A percentile compares a stretch with the other conserved stretches of the same genome.
phyloP scores from a whole-genome alignment of 1,140 invertebrate genomes.

The Phortica variegata region DNA sequence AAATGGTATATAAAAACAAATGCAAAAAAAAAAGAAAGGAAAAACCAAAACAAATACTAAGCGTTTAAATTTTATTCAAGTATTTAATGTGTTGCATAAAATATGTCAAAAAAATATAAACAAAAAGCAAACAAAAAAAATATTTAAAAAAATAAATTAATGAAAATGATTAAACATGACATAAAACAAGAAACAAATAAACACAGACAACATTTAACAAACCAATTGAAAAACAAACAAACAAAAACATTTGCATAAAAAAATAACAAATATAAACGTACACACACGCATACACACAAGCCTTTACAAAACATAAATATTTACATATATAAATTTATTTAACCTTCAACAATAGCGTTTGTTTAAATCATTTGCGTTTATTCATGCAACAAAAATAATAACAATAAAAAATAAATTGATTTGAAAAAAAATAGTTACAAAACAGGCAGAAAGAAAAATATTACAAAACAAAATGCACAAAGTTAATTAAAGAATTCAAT shows the following conservation, averaged over 20 bases:
- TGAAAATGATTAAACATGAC: constrained; percentile 29
- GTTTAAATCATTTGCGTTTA: too few species aligned
- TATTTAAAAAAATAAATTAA: constrained; percentile 33
- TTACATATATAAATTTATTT: constrained; percentile 25
- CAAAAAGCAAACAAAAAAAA: constrained; percentile 21
- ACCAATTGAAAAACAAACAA: constrained; percentile 4
- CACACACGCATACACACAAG: background rate
- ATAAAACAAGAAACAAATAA: constrained; percentile 13
- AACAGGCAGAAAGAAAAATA: too few species aligned
- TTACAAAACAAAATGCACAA: too few species aligned
- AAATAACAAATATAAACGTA: constrained; percentile 7
- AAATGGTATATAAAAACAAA: constrained; percentile 35
- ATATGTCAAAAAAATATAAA: constrained; percentile 30
- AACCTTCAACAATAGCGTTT: too few species aligned
- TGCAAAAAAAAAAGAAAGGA: constrained; percentile 32
- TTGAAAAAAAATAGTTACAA: too few species aligned
- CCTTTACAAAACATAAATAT: constrained; percentile 18
- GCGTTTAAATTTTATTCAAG: constrained; percentile 46
- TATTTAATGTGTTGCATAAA: constrained; percentile 44
- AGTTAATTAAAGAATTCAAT: too few species aligned
- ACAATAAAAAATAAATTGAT: too few species aligned
- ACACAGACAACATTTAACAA: background rate
- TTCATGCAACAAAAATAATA: too few species aligned
- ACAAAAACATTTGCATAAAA: constrained; percentile 14
- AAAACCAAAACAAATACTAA: constrained; percentile 36